Evolutionary conservation across 2,113 vertebrate species (phyloP), one percentile per base, ranked within the genome.

Genomic region (Oreotrochilus melanogaster): DNA sequence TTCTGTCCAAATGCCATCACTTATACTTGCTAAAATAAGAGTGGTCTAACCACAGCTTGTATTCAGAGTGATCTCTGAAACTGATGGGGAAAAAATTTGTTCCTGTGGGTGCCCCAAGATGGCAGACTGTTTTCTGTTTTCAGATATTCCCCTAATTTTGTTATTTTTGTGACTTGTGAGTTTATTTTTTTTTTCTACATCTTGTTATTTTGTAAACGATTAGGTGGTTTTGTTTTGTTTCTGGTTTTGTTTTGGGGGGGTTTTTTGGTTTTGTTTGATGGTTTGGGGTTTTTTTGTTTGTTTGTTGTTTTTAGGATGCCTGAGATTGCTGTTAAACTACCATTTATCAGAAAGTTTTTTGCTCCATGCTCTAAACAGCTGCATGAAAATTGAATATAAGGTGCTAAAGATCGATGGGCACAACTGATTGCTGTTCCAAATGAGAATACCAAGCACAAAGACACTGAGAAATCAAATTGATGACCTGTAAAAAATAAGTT

Each of bases 401-500:
- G 51, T 86, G 33, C 62, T 94, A 79, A 86, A 94, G 89, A 96
- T 97, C 56, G 43, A 95, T 93, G 74, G 78, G 71, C 81, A 93
- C 89, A 94, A 92, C 42, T 56, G 84, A 88, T 73, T 94, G 67
- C 67, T 94, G 81, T 74, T 93, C 74, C 78, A 88, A 94, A 90
- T 92, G 81, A 95, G 75, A 93, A 72, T 69, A 72, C 74, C 64
- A 93, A 79, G 78, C 87, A 75, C 81, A 78, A 69, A 88, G 94
- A 94, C 78, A 93, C 35, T 56, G 71, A 92, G 81, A 93, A 86
- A 95, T 88, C 93, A 94, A 88, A 97, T 28, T 89, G 93, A 95
- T 94, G 93, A 93, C 85, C 94, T 96, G 93, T 93, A 91, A 94
- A 96, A 95, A 70, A 92, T 94, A 97, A 95, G 75, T 95, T 95